Base-by-base conservation (phyloP, 2,888 invertebrate species). In the Protodeltote pygarga region DNA sequence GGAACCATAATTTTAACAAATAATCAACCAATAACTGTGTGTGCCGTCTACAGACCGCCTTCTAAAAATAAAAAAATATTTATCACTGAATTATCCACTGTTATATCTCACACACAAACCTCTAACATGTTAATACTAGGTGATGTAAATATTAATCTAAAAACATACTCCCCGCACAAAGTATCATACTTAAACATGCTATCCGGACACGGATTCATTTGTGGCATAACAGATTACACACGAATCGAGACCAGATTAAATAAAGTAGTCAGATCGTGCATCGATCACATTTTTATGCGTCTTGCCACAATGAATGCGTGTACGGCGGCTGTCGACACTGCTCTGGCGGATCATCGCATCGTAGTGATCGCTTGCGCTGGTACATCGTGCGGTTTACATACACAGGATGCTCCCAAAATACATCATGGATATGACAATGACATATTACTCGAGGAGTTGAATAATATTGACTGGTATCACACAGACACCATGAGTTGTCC, bases 181-280 rank as follows among this genome's bases (percentile, higher is more conserved):
- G 9, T 6, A 13, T 25, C 15, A 6, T 41, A 41, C 11, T n/a
- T 14, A 5, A 17, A 40, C 3, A 32, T 25, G 31, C 31, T 40
- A 3, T 9, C 31, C 3, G 31, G 10, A 8, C 16, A 13, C 25
- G 40, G 40, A 2, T 25, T 40, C 3, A 8, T 10, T 3, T 40
- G 39, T 32, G 46, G 58, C 2, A 49, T 57, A 17, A 21, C 57
- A 0, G 47, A 57, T 1, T 58, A 46, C 21, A 59, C 59, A 5
- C 14, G 47, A 19, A 47, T 59, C 5, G 49, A 58, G 33, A 20
- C 10, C 5, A 13, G 16, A 6, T n/a, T 31, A 8, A 34, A 46
- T 11, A 32, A 24, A 33, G 9, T 54, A 3, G 21, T 25, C 5
- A 28, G 19, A 11, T 21, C 38, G 9, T 38, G 38, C 9, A 38